Conservation (phyloP, 2,113 vertebrate species). For the Salvelinus fontinalis region DNA sequence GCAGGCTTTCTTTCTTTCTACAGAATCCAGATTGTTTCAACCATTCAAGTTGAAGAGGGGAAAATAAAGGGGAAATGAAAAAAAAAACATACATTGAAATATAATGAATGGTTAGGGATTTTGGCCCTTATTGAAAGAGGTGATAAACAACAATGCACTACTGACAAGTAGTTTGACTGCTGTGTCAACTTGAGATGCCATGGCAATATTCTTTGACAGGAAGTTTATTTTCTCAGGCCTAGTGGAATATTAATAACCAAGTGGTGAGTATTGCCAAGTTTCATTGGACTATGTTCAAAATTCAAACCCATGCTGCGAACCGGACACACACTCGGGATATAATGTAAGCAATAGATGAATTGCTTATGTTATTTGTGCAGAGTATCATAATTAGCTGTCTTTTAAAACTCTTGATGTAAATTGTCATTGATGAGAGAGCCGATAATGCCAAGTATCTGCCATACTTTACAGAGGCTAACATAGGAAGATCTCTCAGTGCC, state of each 20-base stretch:
- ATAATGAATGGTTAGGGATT: constrained; percentile 56
- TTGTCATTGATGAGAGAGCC: constrained; percentile 22
- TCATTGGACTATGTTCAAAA: constrained; percentile 53
- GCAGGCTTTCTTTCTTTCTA: constrained; percentile 47
- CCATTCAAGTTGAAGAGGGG: constrained; percentile 46
- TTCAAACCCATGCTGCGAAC: constrained; percentile 51
- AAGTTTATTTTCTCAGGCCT: constrained; percentile 67
- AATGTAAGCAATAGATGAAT: constrained; percentile 50
- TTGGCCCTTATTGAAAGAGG: constrained; percentile 45
- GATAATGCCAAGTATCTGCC: constrained; percentile 12
- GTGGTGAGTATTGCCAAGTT: constrained; percentile 58
- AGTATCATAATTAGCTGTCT: constrained; percentile 39
- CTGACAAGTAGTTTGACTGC: constrained; percentile 55
- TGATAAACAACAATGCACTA: constrained; percentile 56
- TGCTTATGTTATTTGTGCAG: constrained; percentile 30
- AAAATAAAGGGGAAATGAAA: constrained; percentile 54
- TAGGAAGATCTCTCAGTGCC: background rate
- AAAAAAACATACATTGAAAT: constrained; percentile 48
- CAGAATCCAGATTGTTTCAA: constrained; percentile 49
- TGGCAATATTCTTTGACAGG: constrained; percentile 65
- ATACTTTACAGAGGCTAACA: constrained; percentile 11
- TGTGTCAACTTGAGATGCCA: constrained; percentile 55
- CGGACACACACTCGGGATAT: constrained; percentile 47
- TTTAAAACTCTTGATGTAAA: constrained; percentile 28
- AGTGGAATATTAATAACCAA: constrained; percentile 68